Evolutionary conservation across 23 tunicate species (phyloP).

Genomic region (Trididemnum clinides): DNA sequence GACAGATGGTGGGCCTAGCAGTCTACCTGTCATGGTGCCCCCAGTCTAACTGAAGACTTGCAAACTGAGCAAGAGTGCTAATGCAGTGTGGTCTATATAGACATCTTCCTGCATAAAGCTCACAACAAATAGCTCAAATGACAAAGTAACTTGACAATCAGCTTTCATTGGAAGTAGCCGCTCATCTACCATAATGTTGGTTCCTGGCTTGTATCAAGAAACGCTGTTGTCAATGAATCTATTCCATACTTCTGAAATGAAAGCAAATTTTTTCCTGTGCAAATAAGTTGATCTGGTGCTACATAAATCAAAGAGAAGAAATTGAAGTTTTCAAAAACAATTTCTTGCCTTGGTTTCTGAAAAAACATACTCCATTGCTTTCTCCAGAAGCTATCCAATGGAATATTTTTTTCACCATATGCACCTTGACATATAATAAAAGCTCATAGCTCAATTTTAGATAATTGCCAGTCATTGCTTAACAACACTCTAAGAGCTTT

Average conservation of each 20-base stretch:
- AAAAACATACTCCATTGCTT: neutral
- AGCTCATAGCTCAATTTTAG: neutral
- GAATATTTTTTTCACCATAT: neutral
- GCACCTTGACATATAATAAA: neutral
- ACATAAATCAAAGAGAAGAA: neutral
- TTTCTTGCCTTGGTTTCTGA: neutral
- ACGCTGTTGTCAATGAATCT: neutral
- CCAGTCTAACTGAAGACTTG: too few relatives aligned
- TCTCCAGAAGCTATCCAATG: neutral
- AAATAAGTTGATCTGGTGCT: neutral
- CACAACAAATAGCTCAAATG: too few relatives aligned
- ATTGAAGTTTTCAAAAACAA: neutral
- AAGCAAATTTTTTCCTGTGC: neutral
- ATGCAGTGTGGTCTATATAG: too few relatives aligned
- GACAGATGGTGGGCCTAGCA: too few relatives aligned
- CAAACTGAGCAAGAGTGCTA: too few relatives aligned
- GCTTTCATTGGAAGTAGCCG: neutral
- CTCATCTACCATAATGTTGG: neutral
- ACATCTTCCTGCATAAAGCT: too few relatives aligned
- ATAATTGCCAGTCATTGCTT: neutral
- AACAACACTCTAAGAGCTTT: neutral
- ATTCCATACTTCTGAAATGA: neutral
- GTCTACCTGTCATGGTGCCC: too few relatives aligned
- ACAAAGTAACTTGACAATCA: too few relatives aligned
- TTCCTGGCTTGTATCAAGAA: neutral